phyloP scores from a whole-genome alignment of 2,888 invertebrate species.

The Pollenia griseotomentosa region DNA sequence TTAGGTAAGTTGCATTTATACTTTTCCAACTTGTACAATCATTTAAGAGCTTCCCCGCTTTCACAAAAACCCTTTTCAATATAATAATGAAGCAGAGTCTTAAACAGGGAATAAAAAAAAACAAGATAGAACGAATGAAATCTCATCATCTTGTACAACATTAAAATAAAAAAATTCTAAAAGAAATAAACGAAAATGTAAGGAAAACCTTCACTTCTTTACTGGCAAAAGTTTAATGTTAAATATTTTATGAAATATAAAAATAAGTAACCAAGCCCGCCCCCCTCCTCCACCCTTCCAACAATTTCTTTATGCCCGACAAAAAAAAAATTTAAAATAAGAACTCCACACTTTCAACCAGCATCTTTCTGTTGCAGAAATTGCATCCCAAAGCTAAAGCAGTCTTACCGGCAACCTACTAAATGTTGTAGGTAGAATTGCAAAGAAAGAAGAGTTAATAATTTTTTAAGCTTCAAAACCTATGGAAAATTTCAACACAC shows the following conservation, averaged over 20 bases:
- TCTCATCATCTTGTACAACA: conserved; percentile 67
- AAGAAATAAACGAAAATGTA: conserved; percentile 33
- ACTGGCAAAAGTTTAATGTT: conserved; percentile 66
- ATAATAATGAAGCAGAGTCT: conserved; percentile 30
- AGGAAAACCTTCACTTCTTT: conserved; percentile 25
- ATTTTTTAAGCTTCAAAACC: conserved; percentile 60
- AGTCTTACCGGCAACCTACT: conserved; percentile 43
- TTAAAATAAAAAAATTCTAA: conserved; percentile 26
- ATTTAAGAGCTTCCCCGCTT: not conserved
- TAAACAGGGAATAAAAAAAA: conserved; percentile 38
- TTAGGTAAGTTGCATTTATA: conserved; percentile 41
- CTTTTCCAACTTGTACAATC: not conserved
- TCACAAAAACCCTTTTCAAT: conserved; percentile 33
- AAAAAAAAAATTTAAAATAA: not conserved
- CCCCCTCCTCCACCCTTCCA: not conserved
- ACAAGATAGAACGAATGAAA: conserved; percentile 44
- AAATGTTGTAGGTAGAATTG: conserved; percentile 18
- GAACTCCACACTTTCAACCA: not conserved
- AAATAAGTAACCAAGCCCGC: conserved; percentile 25
- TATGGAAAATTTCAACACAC: conserved; percentile 47
- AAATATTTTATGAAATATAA: conserved; percentile 70
- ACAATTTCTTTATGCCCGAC: too few relatives aligned
- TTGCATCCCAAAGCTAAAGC: conserved; percentile 40
- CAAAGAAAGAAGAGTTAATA: conserved; percentile 52
- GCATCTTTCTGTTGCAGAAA: conserved; percentile 41